Conservation (phyloP, 1,140 invertebrate genomes). For the Teleopsis dalmanni region DNA sequence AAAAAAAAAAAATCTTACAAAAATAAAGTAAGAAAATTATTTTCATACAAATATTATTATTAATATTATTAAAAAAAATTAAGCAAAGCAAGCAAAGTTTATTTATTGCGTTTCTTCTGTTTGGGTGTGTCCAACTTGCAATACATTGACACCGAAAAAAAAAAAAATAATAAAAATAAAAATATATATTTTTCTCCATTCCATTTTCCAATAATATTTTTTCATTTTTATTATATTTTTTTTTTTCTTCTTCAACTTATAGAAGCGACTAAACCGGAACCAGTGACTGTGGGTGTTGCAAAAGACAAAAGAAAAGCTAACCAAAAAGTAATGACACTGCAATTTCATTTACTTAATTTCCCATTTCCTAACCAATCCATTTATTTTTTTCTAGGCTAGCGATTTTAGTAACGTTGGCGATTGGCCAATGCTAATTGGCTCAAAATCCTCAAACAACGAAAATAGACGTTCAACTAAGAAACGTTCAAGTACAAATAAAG, state of each 20-base stretch:
- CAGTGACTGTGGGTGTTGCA: slow-evolving; percentile 37
- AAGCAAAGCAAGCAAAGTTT: too few species aligned
- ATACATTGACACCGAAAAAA: too few species aligned
- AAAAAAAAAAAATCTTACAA: too few species aligned
- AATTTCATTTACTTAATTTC: not conserved
- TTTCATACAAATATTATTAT: too few species aligned
- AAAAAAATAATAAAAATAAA: too few species aligned
- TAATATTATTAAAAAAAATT: too few species aligned
- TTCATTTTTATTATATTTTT: not conserved
- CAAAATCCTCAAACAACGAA: slow-evolving; percentile 40
- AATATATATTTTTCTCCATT: not conserved
- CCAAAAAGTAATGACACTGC: slow-evolving; percentile 49
- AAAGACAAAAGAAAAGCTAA: slow-evolving; percentile 56
- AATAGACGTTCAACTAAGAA: slow-evolving; percentile 32
- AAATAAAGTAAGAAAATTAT: too few species aligned
- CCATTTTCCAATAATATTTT: not conserved
- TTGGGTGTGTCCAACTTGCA: too few species aligned
- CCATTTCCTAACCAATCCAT: not conserved
- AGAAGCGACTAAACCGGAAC: slow-evolving; percentile 7
- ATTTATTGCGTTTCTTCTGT: too few species aligned
- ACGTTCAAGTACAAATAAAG: slow-evolving; percentile 16
- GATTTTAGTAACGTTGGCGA: slow-evolving; percentile 66
- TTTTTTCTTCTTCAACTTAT: not conserved
- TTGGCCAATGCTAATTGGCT: slow-evolving; percentile 62
- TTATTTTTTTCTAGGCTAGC: slow-evolving; percentile 51